A percentile compares a stretch with the other conserved stretches of the same genome.
Conservation (phyloP, 2,888 invertebrate species). For the Aporophyla nigra region DNA sequence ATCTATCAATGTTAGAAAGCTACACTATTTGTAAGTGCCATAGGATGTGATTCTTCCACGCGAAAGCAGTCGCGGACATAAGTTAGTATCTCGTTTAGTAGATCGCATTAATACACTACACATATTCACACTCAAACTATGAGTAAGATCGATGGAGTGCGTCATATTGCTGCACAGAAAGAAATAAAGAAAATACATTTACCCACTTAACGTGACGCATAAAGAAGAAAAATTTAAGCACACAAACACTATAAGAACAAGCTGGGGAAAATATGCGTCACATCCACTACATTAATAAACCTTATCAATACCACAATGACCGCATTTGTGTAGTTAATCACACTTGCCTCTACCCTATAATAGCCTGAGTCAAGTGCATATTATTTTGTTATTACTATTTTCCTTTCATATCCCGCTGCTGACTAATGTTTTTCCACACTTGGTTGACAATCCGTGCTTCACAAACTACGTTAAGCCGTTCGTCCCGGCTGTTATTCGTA, state of each 20-base stretch:
- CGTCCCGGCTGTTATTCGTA: too few relatives aligned
- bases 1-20: too few relatives aligned
- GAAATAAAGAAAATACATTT: neutral
- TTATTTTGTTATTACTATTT: neutral
- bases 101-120: neutral
- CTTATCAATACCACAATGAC: constrained; percentile 8
- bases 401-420: neutral
- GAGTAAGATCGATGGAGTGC: neutral
- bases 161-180: neutral
- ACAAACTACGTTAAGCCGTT: too few relatives aligned
- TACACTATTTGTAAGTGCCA: neutral
- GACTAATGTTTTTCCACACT: neutral
- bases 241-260: neutral
- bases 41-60: neutral
- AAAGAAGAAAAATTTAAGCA: neutral
- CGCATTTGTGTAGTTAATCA: neutral
- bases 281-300: neutral
- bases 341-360: neutral
- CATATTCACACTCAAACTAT: neutral
- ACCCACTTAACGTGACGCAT: neutral
- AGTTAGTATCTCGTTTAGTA: neutral
- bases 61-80: neutral
- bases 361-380: neutral
- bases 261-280: neutral
- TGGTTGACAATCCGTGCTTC: neutral